Conservation (phyloP, 1,140 invertebrate species). For the Triops cancriformis region DNA sequence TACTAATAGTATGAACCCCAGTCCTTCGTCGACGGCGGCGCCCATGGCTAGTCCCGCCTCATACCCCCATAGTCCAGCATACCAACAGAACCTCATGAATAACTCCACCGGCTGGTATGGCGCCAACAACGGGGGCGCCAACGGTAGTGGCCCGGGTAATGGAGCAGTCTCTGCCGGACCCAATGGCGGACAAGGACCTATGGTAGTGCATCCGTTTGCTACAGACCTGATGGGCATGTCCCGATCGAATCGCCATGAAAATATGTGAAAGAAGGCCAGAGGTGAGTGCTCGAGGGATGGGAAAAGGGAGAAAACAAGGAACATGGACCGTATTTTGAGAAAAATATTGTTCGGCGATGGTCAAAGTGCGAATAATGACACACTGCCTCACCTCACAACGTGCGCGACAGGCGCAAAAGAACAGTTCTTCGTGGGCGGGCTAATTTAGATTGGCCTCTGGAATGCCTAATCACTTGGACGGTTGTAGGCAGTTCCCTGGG, state of each 20-base stretch:
- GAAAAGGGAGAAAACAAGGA: not conserved
- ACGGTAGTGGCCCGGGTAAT: conserved; percentile 14
- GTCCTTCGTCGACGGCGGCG: conserved; percentile 23
- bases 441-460: not conserved
- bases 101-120: conserved; percentile 20
- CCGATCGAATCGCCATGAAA: conserved; percentile 23
- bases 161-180: conserved; percentile 11
- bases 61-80: conserved; percentile 24
- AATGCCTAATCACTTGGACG: not conserved
- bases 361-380: not conserved
- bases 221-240: conserved; percentile 26
- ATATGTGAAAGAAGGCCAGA: conserved; percentile 22
- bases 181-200: conserved; percentile 11
- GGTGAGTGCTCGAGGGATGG: not conserved
- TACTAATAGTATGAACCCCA: conserved; percentile 23
- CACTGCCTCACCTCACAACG: not conserved
- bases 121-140: conserved; percentile 22
- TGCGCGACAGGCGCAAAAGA: not conserved
- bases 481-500: not conserved
- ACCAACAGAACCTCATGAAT: conserved; percentile 24
- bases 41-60: conserved; percentile 26
- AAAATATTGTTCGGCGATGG: not conserved
- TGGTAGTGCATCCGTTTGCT: conserved; percentile 25
- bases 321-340: not conserved
- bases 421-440: not conserved